A percentile compares a stretch with the other conserved stretches of the same genome.
phyloP scores from a whole-genome alignment of 2,888 invertebrate genomes.

The Mesodorylaimus sp. region DNA sequence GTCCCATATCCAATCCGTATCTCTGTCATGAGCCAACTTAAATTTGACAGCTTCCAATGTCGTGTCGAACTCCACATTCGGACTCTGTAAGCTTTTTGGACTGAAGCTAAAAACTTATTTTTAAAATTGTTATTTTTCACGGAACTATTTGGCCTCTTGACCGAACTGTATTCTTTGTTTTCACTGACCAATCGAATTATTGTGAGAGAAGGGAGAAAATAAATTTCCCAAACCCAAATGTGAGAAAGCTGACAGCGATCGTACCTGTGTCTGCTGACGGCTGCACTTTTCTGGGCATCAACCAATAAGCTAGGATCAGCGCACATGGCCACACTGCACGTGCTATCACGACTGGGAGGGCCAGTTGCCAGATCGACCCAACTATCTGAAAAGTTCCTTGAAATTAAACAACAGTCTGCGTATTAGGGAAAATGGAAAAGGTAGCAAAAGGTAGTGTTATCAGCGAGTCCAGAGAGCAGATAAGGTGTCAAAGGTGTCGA shows the following conservation, averaged over 20 bases:
- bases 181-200: too few species aligned
- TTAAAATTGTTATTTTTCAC: background rate
- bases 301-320: constrained; percentile 8
- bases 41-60: constrained; percentile 24
- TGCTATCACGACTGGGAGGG: constrained; percentile 24
- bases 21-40: constrained; percentile 16
- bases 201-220: too few species aligned
- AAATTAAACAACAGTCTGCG: too few species aligned
- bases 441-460: too few species aligned
- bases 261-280: constrained; percentile 13
- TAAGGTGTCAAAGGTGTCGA: too few species aligned
- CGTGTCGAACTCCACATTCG: constrained; percentile 24
- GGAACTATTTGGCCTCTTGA: too few species aligned
- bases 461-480: too few species aligned
- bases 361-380: constrained; percentile 24
- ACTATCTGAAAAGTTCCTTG: constrained; percentile 22
- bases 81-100: constrained; percentile 47
- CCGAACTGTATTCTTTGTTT: too few species aligned
- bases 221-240: background rate
- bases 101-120: constrained; percentile 42
- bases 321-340: constrained; percentile 17
- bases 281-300: background rate
- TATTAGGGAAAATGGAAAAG: too few species aligned
- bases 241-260: background rate
- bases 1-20: constrained; percentile 65